These are phyloP conservation scores for Sinella curviseta DNA, from an alignment of 1,140 invertebrate species.

Conservation along the genomic window DNA sequence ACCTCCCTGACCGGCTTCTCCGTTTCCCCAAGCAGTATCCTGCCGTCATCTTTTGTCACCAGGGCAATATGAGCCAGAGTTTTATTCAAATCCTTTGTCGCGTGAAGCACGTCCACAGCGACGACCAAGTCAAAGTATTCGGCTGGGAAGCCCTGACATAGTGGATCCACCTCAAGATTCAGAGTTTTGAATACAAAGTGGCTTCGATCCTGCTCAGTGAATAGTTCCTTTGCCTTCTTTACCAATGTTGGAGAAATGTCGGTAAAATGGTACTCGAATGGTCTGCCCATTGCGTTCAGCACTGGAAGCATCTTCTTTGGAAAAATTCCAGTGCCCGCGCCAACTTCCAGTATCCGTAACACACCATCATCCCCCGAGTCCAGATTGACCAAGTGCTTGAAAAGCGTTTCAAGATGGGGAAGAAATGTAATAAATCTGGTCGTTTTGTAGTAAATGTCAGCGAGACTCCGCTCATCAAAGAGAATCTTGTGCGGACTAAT, in stretches of 20 bases:
- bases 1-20: neutral
- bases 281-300: neutral
- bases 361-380: too few relatives aligned
- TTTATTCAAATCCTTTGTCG: neutral
- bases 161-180: slow-evolving; percentile 20
- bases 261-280: slow-evolving; percentile 12
- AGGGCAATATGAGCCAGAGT: neutral
- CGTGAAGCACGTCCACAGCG: neutral
- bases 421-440: too few relatives aligned
- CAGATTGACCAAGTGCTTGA: too few relatives aligned
- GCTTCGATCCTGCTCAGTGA: too few relatives aligned
- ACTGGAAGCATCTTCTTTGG: neutral
- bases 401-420: too few relatives aligned
- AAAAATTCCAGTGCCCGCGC: neutral
- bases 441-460: too few relatives aligned
- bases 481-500: too few relatives aligned
- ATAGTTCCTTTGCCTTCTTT: neutral
- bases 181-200: neutral
- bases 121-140: slow-evolving; percentile 23
- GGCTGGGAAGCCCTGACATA: slow-evolving; percentile 21
- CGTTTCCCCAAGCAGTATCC: neutral
- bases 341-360: neutral
- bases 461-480: too few relatives aligned
- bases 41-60: neutral
- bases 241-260: slow-evolving; percentile 31